phyloP scores from a whole-genome alignment of 2,888 invertebrate species.

The Andrena chrysosceles region DNA sequence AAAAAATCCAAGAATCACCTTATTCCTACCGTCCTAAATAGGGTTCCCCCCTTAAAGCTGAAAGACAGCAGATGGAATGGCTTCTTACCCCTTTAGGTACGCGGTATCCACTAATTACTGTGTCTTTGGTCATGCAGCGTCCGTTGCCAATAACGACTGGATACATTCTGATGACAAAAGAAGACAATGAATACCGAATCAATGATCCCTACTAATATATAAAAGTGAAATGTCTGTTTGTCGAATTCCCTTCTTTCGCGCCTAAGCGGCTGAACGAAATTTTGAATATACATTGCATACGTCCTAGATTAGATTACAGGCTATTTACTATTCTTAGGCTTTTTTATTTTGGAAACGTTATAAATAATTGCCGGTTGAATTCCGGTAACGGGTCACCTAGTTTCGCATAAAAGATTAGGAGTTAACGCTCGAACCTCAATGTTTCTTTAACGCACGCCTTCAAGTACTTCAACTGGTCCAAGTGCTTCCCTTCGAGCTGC shows the following conservation, averaged over 20 bases:
- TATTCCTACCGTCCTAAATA: too few species aligned
- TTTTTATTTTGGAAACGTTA: neutral
- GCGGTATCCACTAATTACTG: conserved; percentile 90
- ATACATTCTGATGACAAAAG: conserved; percentile 87
- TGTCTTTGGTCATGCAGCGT: conserved; percentile 89
- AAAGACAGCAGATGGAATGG: conserved; percentile 41
- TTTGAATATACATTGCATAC: neutral
- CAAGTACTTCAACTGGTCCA: conserved; percentile 89
- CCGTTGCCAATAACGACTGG: conserved; percentile 92
- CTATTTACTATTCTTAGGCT: too few species aligned
- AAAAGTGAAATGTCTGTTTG: neutral
- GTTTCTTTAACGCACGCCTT: conserved; percentile 92
- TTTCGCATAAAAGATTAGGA: neutral
- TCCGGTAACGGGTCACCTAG: neutral
- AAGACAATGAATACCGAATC: neutral
- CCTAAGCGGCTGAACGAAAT: too few species aligned
- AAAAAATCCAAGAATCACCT: too few species aligned
- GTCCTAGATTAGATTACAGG: too few species aligned
- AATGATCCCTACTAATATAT: neutral
- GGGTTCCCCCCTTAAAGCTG: neutral
- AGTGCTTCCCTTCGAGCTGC: conserved; percentile 86
- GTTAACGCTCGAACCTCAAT: conserved; percentile 86
- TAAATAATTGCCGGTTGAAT: neutral
- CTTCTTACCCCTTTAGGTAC: conserved; percentile 91
- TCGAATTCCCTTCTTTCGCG: too few species aligned